Evolutionary conservation across 2,888 invertebrate species (phyloP).

Genomic region (Caenorhabditis sulstoni): DNA sequence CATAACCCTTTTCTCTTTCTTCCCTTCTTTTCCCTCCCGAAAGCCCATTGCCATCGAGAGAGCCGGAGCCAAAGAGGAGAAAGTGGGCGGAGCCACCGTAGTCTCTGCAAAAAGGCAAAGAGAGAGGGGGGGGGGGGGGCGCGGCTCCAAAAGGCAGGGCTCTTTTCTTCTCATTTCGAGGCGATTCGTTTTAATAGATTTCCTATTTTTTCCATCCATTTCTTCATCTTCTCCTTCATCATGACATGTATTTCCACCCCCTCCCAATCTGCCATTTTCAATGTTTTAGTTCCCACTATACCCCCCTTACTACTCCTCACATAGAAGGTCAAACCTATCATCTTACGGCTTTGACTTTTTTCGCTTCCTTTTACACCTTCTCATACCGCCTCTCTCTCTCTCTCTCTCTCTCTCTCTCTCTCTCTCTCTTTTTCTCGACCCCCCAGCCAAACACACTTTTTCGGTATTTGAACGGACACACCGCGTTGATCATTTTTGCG

Average conservation of each 20-base stretch:
- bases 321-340: constrained; percentile 39
- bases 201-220: background rate
- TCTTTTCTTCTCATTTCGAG: too few species aligned
- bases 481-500: constrained; percentile 24
- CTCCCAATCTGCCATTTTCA: background rate
- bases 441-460: constrained; percentile 10
- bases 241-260: too few species aligned
- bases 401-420: background rate
- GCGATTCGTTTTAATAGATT: too few species aligned
- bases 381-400: background rate
- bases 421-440: constrained; percentile 1
- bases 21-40: too few species aligned
- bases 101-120: too few species aligned
- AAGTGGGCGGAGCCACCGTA: too few species aligned
- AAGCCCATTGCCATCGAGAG: too few species aligned
- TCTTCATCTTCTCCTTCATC: constrained; percentile 1
- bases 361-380: background rate
- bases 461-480: constrained; percentile 23
- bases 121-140: too few species aligned
- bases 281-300: background rate
- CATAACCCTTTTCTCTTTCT: too few species aligned
- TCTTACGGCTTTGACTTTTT: background rate
- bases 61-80: too few species aligned
- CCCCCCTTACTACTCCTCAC: background rate
- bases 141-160: too few species aligned